Base-by-base conservation (phyloP, 1,140 invertebrate species). In the Sinonovacula constricta region DNA sequence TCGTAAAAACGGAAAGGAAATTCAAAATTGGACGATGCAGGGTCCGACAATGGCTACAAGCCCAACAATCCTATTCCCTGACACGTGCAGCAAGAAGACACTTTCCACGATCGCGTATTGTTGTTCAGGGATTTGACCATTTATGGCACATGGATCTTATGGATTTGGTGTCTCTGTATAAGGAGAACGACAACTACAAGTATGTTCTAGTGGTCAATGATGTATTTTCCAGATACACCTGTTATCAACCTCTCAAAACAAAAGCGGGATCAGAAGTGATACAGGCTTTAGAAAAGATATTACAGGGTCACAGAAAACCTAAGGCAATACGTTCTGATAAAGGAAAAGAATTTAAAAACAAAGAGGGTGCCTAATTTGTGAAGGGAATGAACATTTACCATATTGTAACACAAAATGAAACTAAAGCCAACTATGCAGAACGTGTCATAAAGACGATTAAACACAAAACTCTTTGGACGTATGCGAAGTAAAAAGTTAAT, bases 41-140 rank as follows among this genome's bases (percentile, higher is more conserved):
- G 33, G 63, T 76, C 15, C 28, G 53, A 66, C 65, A 76, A 76
- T 76, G 60, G 60, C 22, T 76, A 26, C 60, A 76, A 76, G 33
- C 56, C 24, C 63, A 76, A 67, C n/a, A 66, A 30, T 39, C 60
- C 15, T 76, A 66, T 76, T 76, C 72, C 15, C 18, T 76, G 30
- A 62, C 57, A 5, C 53, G 30, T 45, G 39, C 22, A 28, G 70
- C 31, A n/a, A 62, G 70, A 53, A 33, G 59, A 18, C 28, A 53
- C 5, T 72, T 63, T 26, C 4, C 10, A n/a, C 10, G 59, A 24
- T 62, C 70, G 1, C 2, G 53, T 1, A 59, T 62, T 2, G n/a
- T 62, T 31, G 59, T 53, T 18, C 7, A 63, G 24, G 70, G 59
- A 7, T 3, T 72, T 14, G 56, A 72, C 28, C 57, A 31, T 53